Percentiles rank a stretch among this genome's conserved stretches.
These are phyloP conservation scores for Platichthys stellatus DNA, from an alignment of 2,113 vertebrate genomes.

Conservation along the genomic window DNA sequence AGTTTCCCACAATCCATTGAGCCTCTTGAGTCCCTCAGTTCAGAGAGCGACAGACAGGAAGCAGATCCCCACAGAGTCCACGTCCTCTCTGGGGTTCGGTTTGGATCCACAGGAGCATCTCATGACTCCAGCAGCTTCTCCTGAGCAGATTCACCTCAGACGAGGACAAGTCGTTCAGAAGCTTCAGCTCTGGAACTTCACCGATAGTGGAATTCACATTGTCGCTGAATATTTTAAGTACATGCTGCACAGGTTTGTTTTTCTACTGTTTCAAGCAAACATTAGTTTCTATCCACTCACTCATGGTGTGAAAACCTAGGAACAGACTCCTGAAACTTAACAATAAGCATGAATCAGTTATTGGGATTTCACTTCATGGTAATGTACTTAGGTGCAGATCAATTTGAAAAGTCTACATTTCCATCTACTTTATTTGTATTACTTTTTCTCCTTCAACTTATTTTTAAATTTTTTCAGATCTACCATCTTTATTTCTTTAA, in stretches of 20 bases:
- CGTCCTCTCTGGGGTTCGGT: conserved; percentile 23
- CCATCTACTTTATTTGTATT: too few relatives aligned
- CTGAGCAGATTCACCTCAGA: background rate
- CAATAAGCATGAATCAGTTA: background rate
- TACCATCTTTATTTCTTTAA: too few relatives aligned
- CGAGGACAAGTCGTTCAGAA: background rate
- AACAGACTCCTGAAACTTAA: background rate
- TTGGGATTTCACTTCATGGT: background rate
- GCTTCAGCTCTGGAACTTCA: background rate
- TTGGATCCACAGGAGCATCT: conserved; percentile 24
- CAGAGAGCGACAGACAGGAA: background rate
- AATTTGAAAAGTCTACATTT: background rate
- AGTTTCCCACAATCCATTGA: conserved; percentile 26
- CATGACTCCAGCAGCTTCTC: conserved; percentile 24
- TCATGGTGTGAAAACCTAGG: too few relatives aligned
- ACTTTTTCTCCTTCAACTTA: too few relatives aligned
- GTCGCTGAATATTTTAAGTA: background rate
- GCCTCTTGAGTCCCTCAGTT: background rate
- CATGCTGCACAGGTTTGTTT: background rate
- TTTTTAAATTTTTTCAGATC: too few relatives aligned
- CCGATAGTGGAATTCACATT: background rate
- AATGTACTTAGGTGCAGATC: background rate
- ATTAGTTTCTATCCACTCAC: too few relatives aligned
- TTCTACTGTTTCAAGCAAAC: too few relatives aligned
- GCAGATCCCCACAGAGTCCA: background rate